Evolutionary conservation across 2,113 vertebrate species (phyloP), one percentile per base, ranked within the genome.

Genomic region (Sus scrofa): DNA sequence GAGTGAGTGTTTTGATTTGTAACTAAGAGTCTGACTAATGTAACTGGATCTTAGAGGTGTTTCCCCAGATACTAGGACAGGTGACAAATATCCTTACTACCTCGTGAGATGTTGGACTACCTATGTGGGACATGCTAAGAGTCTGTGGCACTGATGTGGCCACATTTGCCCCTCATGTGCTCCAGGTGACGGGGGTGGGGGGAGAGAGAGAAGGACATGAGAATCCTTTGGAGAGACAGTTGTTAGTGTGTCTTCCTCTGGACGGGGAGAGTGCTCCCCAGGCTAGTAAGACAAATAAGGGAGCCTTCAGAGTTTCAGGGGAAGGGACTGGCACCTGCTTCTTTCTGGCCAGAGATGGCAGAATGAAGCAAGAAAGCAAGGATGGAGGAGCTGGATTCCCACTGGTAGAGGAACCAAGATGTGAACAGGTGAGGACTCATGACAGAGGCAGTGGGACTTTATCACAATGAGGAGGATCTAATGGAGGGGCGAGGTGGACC

Each of bases 11-110:
- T 91, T 88, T 84, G 39, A 56, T 39, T 86, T 86, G 84, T 92
- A 67, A 68, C 56, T 8, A 39, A 50, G 91, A 91, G 58, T 89
- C 70, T 70, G 70, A 97, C 58, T 50, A 95, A 96, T 67, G 26
- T 84, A 96, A 82, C 19, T 50, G 39, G 68, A 79, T 37, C 39
- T 93, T 90, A 85, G 58, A 86, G 86, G 52, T 37, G 54, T 85
- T 16, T 91, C 6, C 11, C 44, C 50, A 89, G 68, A 68, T 30
- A 58, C 30, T 22, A 13, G 0, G 52, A 74, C 74, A 75, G 68
- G 85, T 94, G 91, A 94, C 81, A 92, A 12, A 90, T 78, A 71
- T 84, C 65, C 15, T 22, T 18, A 78, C 54, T 87, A 82, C 37
- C 84, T 92, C 18, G 0, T 32, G 77, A 92, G 67, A 60, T 50